Base-by-base conservation (phyloP, 2,797 vertebrate species). In the Alcedo atthis region DNA sequence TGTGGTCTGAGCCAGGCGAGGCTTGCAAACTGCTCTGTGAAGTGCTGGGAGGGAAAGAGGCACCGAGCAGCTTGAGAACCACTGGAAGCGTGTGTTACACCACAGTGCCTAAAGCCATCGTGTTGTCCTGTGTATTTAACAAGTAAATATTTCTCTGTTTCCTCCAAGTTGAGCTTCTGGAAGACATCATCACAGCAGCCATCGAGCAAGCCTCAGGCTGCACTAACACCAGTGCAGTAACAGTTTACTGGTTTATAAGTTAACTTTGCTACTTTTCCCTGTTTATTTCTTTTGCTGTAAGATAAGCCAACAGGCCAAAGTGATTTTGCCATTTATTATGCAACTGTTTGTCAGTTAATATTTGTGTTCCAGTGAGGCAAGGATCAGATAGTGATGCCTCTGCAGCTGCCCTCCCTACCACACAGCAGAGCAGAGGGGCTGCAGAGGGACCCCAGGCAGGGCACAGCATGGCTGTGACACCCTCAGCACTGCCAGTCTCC, bases 331-430 rank as follows among this genome's bases (percentile, higher is more conserved):
- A 1, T 40, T 91, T 40, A 62, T 94, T 85, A 85, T 66, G 78
- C 89, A 94, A 91, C 67, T 88, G 64, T 92, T 82, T 91, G 91
- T 81, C 88, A 87, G 91, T 87, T 88, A 93, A 86, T 94, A 91
- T 91, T 93, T 95, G 93, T 43, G 62, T 82, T 94, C 88, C 85
- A 90, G 46, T 3, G 30, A 90, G 75, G 84, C 90, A 93, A 95
- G 90, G 88, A 86, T 49, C 92, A 77, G 67, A 24, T 43, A 88
- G 57, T 4, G 62, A 68, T 77, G 87, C 59, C 87, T 42, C 35
- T 12, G 58, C 59, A 82, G 62, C 64, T n/a, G 68, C 35, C 25
- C 42, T 71, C 51, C 32, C 90, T 14, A 12, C 46, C 51, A 15
- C 45, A 37, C 17, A 16, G 0, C 0, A 1, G 22, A 0, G 30